These are phyloP conservation scores for Teleogryllus occipitalis DNA, from an alignment of 1,140 invertebrate species.

Conservation along the genomic window DNA sequence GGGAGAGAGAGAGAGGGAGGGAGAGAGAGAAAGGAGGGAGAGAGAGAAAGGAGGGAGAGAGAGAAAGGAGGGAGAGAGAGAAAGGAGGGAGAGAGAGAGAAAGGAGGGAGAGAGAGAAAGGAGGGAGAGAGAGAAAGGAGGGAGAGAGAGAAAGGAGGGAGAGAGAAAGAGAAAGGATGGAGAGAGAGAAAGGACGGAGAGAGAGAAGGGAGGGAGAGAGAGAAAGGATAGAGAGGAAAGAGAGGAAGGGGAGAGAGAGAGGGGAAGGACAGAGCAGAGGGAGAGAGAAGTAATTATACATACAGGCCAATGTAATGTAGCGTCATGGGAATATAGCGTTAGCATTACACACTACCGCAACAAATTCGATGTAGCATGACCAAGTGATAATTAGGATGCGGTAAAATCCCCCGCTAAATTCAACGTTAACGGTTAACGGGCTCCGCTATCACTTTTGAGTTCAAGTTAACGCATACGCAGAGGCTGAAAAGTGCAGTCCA, in stretches of 20 bases:
- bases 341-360: no score
- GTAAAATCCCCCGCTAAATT: no score
- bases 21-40: background rate
- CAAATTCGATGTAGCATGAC: no score
- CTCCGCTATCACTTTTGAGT: no score
- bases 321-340: no score
- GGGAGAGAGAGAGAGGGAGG: background rate
- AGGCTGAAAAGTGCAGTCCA: no score
- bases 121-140: background rate
- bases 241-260: background rate
- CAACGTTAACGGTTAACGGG: no score
- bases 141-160: background rate
- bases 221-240: background rate
- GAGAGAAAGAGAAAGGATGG: background rate
- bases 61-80: background rate
- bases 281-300: background rate
- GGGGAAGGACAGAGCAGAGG: background rate
- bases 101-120: background rate
- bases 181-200: background rate
- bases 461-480: no score
- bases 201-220: background rate
- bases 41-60: background rate
- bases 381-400: no score
- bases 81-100: background rate
- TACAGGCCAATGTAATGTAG: no score